A percentile compares a stretch with the other conserved stretches of the same genome.
Evolutionary conservation across 2,797 vertebrate species (phyloP).

Genomic region (Acropternis orthonyx): DNA sequence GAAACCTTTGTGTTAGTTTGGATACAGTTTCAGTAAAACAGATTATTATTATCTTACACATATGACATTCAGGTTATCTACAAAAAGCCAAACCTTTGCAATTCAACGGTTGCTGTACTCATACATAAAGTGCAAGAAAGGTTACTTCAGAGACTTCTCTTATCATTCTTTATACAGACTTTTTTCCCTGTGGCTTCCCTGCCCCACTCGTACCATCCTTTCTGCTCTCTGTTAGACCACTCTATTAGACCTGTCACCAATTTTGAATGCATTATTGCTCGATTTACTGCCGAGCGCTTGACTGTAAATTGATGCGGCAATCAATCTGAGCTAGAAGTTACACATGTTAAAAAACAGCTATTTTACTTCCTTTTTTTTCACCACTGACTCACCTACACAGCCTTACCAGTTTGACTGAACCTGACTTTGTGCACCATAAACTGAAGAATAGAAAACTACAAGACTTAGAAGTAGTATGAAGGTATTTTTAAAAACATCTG

Average conservation of each 20-base stretch:
- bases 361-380: background rate
- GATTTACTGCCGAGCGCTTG: background rate
- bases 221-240: background rate
- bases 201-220: background rate
- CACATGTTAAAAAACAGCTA: background rate
- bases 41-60: background rate
- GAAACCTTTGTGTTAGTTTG: background rate
- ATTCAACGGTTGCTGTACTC: background rate
- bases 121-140: background rate
- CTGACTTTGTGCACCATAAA: background rate
- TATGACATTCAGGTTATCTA: slow-evolving; percentile 11
- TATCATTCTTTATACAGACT: background rate
- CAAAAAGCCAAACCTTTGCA: background rate
- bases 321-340: background rate
- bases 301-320: background rate
- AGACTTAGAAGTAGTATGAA: background rate
- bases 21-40: background rate
- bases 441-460: background rate
- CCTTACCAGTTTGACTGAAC: background rate
- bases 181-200: background rate
- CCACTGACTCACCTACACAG: background rate
- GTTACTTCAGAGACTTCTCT: background rate
- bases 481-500: background rate
- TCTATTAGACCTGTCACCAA: background rate
- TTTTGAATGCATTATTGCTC: background rate